A percentile compares a stretch with the other conserved stretches of the same genome.
phyloP scores from a whole-genome alignment of 2,113 vertebrate species.

The Holacanthus passer region DNA sequence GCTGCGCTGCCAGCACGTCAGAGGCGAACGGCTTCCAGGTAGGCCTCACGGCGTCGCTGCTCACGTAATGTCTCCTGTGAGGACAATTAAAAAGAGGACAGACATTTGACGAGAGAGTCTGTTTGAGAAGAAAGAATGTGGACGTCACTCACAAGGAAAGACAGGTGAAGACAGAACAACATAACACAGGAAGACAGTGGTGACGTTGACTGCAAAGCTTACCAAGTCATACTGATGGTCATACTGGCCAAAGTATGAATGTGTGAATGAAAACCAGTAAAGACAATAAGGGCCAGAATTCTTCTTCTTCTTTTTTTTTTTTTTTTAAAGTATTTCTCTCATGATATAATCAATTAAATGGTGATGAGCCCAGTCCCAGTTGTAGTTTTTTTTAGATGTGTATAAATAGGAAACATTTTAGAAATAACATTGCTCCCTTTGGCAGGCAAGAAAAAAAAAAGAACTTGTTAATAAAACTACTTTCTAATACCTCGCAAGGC shows the following conservation, averaged over 20 bases:
- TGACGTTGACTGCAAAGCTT: not conserved
- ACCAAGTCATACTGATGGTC: not conserved
- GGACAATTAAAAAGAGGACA: constrained; percentile 17
- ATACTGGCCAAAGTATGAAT: not conserved
- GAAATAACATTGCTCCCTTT: not conserved
- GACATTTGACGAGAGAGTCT: not conserved
- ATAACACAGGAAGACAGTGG: not conserved
- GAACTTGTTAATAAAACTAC: too few species aligned
- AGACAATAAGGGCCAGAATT: not conserved
- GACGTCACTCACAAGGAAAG: not conserved
- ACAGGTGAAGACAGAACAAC: not conserved
- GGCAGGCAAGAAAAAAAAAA: too few species aligned
- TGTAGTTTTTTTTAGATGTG: too few species aligned
- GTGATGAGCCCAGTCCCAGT: too few species aligned
- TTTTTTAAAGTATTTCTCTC: not conserved
- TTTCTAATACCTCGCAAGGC: not conserved
- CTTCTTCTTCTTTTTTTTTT: not conserved
- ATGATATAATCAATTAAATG: not conserved
- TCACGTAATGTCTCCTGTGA: constrained; percentile 69
- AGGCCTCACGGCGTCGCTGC: constrained; percentile 66
- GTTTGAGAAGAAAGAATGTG: not conserved
- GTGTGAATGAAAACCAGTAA: not conserved
- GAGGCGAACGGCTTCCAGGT: constrained; percentile 58
- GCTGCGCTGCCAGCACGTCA: constrained; percentile 30
- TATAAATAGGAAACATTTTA: not conserved